These are phyloP conservation scores for Holcopasites calliopsidis DNA, from an alignment of 1,140 invertebrate species.

Conservation along the genomic window DNA sequence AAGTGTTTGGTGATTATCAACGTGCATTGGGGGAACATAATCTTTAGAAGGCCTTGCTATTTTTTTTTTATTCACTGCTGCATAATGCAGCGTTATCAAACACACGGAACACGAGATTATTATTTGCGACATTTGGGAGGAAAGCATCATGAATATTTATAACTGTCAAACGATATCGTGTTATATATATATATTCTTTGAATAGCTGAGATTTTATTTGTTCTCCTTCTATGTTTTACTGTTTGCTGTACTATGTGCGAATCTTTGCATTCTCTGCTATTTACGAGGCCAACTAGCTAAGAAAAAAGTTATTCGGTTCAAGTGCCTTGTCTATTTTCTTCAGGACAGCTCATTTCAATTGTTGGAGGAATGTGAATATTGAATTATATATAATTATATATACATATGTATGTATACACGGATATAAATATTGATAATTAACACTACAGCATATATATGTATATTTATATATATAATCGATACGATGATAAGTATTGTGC, in stretches of 20 bases:
- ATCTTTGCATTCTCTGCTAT: conserved; percentile 66
- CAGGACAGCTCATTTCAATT: conserved; percentile 78
- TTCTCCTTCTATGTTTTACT: conserved; percentile 49
- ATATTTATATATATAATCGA: conserved; percentile 53
- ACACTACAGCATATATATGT: conserved; percentile 59
- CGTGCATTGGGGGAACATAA: conserved; percentile 50
- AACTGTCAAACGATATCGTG: conserved; percentile 42
- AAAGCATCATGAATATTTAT: conserved; percentile 49
- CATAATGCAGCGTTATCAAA: conserved; percentile 40
- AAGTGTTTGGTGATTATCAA: conserved; percentile 28
- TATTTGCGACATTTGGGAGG: conserved; percentile 11
- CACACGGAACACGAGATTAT: conserved; percentile 46
- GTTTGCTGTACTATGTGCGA: conserved; percentile 58
- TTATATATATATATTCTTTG: conserved; percentile 50
- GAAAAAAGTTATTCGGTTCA: conserved; percentile 77
- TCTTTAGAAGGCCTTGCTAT: conserved; percentile 61
- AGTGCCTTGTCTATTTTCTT: conserved; percentile 80
- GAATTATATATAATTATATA: conserved; percentile 64
- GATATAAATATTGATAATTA: conserved; percentile 64
- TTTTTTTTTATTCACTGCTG: conserved; percentile 35
- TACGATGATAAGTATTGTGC: conserved; percentile 51
- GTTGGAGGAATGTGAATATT: conserved; percentile 79
- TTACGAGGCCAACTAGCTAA: conserved; percentile 77
- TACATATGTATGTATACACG: conserved; percentile 46
- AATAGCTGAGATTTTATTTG: conserved; percentile 61